Percentiles rank a stretch among this genome's conserved stretches.
Conservation (phyloP, 2,888 invertebrate genomes). For the Augochlorella aurata region DNA sequence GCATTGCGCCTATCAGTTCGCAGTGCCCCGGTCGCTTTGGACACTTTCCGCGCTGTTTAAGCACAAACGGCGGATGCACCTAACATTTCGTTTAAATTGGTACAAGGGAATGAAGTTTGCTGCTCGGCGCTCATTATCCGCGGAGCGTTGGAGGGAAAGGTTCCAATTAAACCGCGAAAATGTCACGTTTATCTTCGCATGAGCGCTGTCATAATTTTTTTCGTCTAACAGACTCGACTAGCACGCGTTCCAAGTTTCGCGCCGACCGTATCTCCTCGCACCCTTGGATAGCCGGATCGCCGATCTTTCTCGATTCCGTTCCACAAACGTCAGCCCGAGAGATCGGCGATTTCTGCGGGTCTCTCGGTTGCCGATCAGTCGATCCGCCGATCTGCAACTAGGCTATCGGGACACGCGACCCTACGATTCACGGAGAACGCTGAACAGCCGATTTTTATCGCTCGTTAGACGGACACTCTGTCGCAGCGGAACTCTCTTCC, state of each 20-base stretch:
- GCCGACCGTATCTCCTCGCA: slow-evolving; percentile 24
- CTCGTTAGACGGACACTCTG: slow-evolving; percentile 27
- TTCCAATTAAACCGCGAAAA: background rate
- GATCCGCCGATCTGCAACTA: slow-evolving; percentile 32
- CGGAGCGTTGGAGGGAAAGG: background rate
- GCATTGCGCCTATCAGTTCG: background rate
- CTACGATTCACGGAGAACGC: slow-evolving; percentile 25
- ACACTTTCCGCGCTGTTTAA: background rate
- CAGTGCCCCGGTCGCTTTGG: background rate
- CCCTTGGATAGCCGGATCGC: slow-evolving; percentile 2
- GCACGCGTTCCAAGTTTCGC: background rate
- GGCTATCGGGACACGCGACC: slow-evolving; percentile 53
- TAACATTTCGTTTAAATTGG: too few species aligned
- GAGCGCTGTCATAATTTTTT: slow-evolving; percentile 1
- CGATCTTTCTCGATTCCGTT: slow-evolving; percentile 33
- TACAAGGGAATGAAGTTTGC: too few species aligned
- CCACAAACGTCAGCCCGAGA: slow-evolving; percentile 47
- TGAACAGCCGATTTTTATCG: slow-evolving; percentile 42
- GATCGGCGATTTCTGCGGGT: slow-evolving; percentile 1
- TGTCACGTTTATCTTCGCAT: background rate
- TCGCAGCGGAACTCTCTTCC: slow-evolving; percentile 19
- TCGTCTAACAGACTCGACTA: background rate
- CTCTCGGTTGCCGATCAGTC: slow-evolving; percentile 27
- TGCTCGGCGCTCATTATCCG: background rate
- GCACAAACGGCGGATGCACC: too few species aligned